Percentiles rank a stretch among this genome's conserved stretches.
phyloP scores from a whole-genome alignment of 2,797 vertebrate genomes.

The Poecilia wingei region DNA sequence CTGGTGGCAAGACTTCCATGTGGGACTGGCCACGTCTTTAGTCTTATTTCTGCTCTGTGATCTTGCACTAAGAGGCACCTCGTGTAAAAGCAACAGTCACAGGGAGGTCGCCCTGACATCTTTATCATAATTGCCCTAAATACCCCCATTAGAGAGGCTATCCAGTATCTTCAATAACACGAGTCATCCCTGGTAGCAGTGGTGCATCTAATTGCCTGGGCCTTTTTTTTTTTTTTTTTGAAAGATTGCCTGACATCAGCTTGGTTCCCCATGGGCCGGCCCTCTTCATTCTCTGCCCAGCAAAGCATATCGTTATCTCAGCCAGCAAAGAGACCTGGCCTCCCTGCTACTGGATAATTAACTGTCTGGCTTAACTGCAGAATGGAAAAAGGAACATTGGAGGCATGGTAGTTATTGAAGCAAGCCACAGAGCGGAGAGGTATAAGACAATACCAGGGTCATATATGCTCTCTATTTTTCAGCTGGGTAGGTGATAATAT shows the following conservation, averaged over 20 bases:
- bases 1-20: slow-evolving; percentile 68
- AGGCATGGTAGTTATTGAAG: slow-evolving; percentile 77
- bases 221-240: slow-evolving; percentile 69
- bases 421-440: slow-evolving; percentile 65
- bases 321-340: slow-evolving; percentile 79
- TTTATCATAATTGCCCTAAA: slow-evolving; percentile 85
- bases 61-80: slow-evolving; percentile 74
- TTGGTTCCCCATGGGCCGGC: slow-evolving; percentile 74
- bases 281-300: slow-evolving; percentile 83
- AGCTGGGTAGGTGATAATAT: slow-evolving; percentile 59
- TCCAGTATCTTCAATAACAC: slow-evolving; percentile 83
- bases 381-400: slow-evolving; percentile 77
- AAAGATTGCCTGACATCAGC: slow-evolving; percentile 82
- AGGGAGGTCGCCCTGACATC: slow-evolving; percentile 81
- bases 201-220: slow-evolving; percentile 85
- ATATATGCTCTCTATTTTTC: slow-evolving; percentile 62
- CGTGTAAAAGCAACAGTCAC: slow-evolving; percentile 71
- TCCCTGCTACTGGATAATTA: slow-evolving; percentile 83
- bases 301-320: slow-evolving; percentile 84
- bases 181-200: slow-evolving; percentile 79
- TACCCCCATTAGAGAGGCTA: slow-evolving; percentile 82
- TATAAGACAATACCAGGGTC: slow-evolving; percentile 71
- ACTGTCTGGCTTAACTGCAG: slow-evolving; percentile 83
- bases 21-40: slow-evolving; percentile 69
- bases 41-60: slow-evolving; percentile 72